Evolutionary conservation across 2,113 vertebrate species (phyloP).

Genomic region (Thunnus thynnus): DNA sequence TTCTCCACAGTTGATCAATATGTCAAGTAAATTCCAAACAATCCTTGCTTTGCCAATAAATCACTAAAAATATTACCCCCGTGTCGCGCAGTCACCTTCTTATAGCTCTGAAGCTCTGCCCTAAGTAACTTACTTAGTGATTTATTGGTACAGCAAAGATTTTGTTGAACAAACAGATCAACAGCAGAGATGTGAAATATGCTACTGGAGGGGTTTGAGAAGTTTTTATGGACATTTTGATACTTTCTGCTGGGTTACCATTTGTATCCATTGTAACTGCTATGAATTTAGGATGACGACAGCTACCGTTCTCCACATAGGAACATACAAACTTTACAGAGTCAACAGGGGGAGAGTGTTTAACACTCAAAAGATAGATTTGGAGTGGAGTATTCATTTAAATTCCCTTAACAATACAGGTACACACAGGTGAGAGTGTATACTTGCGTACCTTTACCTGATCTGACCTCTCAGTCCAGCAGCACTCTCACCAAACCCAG

Average conservation of each 20-base stretch:
- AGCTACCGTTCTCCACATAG: not conserved
- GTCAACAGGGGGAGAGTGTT: not conserved
- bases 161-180: no score
- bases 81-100: not conserved
- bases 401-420: not conserved
- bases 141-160: not conserved
- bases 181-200: not conserved
- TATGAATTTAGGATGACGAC: not conserved
- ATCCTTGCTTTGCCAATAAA: not conserved
- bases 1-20: not conserved
- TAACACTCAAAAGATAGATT: not conserved
- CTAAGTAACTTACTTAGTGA: not conserved
- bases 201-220: no score
- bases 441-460: not conserved
- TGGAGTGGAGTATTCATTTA: not conserved
- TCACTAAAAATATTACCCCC: not conserved
- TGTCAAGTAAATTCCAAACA: not conserved
- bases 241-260: not conserved
- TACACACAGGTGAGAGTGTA: not conserved
- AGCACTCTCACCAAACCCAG: not conserved
- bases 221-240: not conserved
- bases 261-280: not conserved
- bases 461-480: slow-evolving; percentile 6
- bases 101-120: not conserved
- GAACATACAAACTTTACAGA: no score